A percentile compares a stretch with the other conserved stretches of the same genome.
Evolutionary conservation across 2,888 invertebrate genomes (phyloP).

Genomic region (Alsophila aescularia): DNA sequence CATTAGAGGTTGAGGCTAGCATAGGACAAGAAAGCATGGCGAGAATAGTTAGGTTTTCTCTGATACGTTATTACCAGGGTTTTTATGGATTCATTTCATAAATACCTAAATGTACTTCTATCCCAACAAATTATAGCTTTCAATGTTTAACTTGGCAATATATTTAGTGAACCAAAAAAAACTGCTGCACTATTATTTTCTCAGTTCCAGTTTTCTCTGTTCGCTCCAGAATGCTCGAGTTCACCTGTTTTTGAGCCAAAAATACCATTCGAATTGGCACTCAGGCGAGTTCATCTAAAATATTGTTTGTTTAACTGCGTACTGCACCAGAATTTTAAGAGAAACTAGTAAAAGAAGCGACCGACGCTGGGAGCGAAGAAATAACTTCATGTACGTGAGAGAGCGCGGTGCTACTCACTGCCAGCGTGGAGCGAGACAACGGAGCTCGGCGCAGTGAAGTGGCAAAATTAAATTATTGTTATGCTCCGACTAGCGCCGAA

Average conservation of each 20-base stretch:
- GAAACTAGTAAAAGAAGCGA: slow-evolving; percentile 14
- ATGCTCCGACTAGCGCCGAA: slow-evolving; percentile 9
- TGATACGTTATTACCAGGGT: too few relatives aligned
- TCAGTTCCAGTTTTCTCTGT: not conserved
- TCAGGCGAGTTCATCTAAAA: slow-evolving; percentile 5
- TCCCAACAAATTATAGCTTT: too few relatives aligned
- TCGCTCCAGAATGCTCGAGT: not conserved
- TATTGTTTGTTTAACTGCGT: slow-evolving; percentile 13
- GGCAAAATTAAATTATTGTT: slow-evolving; percentile 25
- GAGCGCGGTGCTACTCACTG: not conserved
- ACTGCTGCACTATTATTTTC: not conserved
- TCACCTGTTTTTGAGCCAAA: slow-evolving; percentile 16
- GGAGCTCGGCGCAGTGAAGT: slow-evolving; percentile 4
- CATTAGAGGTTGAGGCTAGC: too few relatives aligned
- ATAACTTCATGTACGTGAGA: slow-evolving; percentile 17
- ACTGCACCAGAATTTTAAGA: slow-evolving; percentile 16
- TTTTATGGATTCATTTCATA: too few relatives aligned
- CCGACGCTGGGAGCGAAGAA: slow-evolving; percentile 2
- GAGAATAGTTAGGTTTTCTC: too few relatives aligned
- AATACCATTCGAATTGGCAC: slow-evolving; percentile 16
- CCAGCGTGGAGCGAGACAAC: slow-evolving; percentile 6
- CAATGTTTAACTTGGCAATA: not conserved
- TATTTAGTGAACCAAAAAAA: not conserved
- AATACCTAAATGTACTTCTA: too few relatives aligned
- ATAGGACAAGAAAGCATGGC: too few relatives aligned